Base-by-base conservation (phyloP, 53 echinoderm and acorn worm species). In the Patiria pectinifera region DNA sequence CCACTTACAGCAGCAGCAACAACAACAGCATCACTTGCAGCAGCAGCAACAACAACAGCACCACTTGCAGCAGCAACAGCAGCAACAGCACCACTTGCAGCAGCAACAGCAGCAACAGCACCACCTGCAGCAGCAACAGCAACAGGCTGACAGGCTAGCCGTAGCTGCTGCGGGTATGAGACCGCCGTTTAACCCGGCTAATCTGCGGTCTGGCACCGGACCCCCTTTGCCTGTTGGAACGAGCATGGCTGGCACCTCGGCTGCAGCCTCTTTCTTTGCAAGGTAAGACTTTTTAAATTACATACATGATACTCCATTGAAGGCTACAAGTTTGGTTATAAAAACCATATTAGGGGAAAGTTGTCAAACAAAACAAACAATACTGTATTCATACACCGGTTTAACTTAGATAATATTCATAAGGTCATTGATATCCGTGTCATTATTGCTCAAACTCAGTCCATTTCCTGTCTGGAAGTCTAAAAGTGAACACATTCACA, bases 221-320 rank as follows among this genome's bases (percentile, higher is more conserved):
- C 77, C 82, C 49, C 92, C 92, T 23, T 47, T 86, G 43, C 80
- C 92, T 13, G 92, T 80, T 6, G 86, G 86, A 47, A 85, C 82
- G 46, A 89, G 59, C 84, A 93, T 83, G 61, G 85, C 93, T 18
- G 92, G 93, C 6, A 94, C 96, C 23, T 95, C 98, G 18, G 94
- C 98, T 16, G 96, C 98, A 14, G 98, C 98, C 26, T 98, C 98
- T 2, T 98, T 98, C 94, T 98, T 98, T 95, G 98, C 96, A 78
- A 96, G 98, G 98, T 98, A 86, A 91, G 97, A 2, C 48, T 71
- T 59, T 74, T n/a, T n/a, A 23, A 74, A 66, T 4, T 6, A 15
- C 19, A 53, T 35, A 8, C 53, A 53, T 53, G 53, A 53, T 53
- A 53, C 2, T 6, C 53, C 8, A 53, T 53, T 53, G 6, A 53